Base-by-base conservation (phyloP, 2,113 vertebrate species). In the Periophthalmus modestus region DNA sequence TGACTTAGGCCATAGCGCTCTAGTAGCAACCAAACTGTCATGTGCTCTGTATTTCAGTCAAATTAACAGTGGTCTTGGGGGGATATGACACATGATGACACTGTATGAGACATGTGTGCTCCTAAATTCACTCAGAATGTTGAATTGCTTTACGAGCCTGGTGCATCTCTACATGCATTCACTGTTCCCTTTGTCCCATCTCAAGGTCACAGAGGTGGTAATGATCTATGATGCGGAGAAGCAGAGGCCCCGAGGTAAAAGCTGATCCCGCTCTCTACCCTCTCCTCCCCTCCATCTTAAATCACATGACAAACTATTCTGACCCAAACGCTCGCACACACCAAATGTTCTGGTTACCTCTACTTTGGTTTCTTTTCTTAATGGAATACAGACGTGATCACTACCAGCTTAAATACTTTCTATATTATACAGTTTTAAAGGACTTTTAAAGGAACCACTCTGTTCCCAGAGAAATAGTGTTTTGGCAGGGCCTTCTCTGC, bases 221-320 rank as follows among this genome's bases (percentile, higher is more conserved):
- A 99, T 99, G 98, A 99, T 99, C 95, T 99, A 99, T 94, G 98
- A 99, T 71, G 97, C 97, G 67, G 97, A 99, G 93, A 99, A 99
- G 93, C 98, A 99, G 95, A 97, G 98, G 96, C 98, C 98, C 92
- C 96, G 98, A 99, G 98, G 98, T 99, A 99, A 99, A 96, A 94
- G 95, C 95, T 96, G 93, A 96, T 95, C 95, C 92, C 83, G 91
- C 95, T 94, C 93, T 93, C 92, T 91, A 86, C 57, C 88, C 76
- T 85, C 81, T 72, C 72, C 86, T 83, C 86, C 85, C 69, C 81
- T 83, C 91, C 89, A 92, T 92, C 89, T 95, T 84, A 92, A 95
- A 94, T 97, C 95, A 94, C 93, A 97, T 97, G 96, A 96, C 96
- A 98, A 97, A 97, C 96, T 96, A 96, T 94, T 93, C 91, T 89